Conservation (phyloP, 2,888 invertebrate genomes). For the Machimus atricapillus region DNA sequence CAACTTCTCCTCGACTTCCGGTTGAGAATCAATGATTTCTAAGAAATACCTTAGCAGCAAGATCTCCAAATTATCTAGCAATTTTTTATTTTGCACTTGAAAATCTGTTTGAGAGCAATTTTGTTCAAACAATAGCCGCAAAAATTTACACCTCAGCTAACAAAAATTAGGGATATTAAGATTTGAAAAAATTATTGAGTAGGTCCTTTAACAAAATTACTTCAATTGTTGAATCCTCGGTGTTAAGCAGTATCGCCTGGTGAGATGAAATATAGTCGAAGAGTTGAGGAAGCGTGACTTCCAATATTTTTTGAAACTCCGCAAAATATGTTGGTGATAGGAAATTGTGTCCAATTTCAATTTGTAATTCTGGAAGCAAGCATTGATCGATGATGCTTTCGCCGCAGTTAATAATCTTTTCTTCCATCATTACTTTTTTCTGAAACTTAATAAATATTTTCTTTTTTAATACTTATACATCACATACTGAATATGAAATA, state of each 20-base stretch:
- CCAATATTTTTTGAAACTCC: constrained; percentile 7
- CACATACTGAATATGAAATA: too few species aligned
- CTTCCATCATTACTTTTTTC: not conserved
- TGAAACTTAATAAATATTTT: not conserved
- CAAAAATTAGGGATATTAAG: not conserved
- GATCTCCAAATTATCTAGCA: not conserved
- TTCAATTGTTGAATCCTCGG: not conserved
- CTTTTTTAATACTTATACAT: too few species aligned
- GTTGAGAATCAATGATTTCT: not conserved
- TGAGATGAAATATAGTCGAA: constrained; percentile 21
- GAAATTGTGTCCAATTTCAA: not conserved
- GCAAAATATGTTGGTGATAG: not conserved
- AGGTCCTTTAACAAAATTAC: not conserved
- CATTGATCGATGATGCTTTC: not conserved
- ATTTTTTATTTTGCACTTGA: not conserved
- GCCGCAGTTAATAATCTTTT: not conserved
- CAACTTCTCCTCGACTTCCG: not conserved
- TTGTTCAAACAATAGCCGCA: constrained; percentile 27
- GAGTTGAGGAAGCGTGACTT: not conserved
- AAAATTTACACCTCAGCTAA: not conserved
- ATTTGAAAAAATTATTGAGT: not conserved
- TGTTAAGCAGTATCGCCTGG: not conserved
- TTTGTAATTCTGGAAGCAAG: not conserved
- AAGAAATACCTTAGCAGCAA: not conserved
- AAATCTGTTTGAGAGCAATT: not conserved